Percentiles rank a stretch among this genome's conserved stretches.
These are phyloP conservation scores for Anoplophora glabripennis DNA, from an alignment of 1,140 invertebrate species.

Conservation along the genomic window DNA sequence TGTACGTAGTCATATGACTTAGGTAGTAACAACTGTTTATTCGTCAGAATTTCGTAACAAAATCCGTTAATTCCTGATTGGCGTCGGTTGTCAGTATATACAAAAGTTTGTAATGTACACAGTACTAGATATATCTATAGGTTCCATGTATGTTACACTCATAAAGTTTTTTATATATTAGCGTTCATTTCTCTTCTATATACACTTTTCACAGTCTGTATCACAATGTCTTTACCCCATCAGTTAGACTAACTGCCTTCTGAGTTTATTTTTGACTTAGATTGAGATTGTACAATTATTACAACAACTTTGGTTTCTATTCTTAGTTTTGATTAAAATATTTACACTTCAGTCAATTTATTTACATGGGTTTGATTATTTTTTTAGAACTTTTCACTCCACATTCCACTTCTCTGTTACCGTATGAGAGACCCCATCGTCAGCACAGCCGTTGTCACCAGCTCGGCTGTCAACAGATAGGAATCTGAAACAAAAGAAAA, in stretches of 20 bases:
- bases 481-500: too few relatives aligned
- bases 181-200: slow-evolving; percentile 3
- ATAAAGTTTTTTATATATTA: background rate
- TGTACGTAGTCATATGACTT: background rate
- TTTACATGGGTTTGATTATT: too few relatives aligned
- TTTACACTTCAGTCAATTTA: too few relatives aligned
- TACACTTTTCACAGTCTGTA: slow-evolving; percentile 23
- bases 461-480: too few relatives aligned
- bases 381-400: too few relatives aligned
- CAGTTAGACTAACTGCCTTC: background rate
- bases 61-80: background rate
- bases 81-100: background rate
- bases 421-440: too few relatives aligned
- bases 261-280: too few relatives aligned
- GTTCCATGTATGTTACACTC: background rate
- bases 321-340: too few relatives aligned
- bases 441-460: too few relatives aligned
- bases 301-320: too few relatives aligned
- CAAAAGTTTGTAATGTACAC: background rate
- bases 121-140: background rate
- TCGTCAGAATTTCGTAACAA: slow-evolving; percentile 1
- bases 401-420: too few relatives aligned
- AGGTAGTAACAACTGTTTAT: background rate
- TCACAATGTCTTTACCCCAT: slow-evolving; percentile 24
- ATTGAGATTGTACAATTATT: too few relatives aligned